Evolutionary conservation across 2,888 invertebrate genomes (phyloP).

Genomic region (Erebia palarica): DNA sequence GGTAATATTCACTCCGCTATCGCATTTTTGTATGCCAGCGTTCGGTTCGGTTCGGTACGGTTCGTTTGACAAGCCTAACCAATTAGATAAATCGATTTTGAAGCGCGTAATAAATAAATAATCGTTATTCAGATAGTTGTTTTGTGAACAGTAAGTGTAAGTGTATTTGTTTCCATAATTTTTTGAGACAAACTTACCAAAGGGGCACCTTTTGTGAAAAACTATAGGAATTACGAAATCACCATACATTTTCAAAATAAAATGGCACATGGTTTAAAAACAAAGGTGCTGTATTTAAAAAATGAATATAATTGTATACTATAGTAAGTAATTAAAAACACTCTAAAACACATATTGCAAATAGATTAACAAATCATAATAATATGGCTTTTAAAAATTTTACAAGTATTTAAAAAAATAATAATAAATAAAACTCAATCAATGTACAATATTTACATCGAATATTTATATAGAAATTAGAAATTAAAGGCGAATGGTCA

Average conservation of each 20-base stretch:
- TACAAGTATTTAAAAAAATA: conserved; percentile 61
- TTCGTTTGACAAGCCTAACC: too few species aligned
- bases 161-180: neutral
- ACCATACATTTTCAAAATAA: conserved; percentile 54
- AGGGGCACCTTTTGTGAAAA: neutral
- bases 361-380: conserved; percentile 69
- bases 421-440: conserved; percentile 75
- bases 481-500: conserved; percentile 6
- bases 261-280: conserved; percentile 68
- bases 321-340: conserved; percentile 43
- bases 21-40: too few species aligned
- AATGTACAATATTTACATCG: conserved; percentile 82
- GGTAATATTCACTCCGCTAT: too few species aligned
- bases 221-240: conserved; percentile 9
- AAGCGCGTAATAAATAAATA: too few species aligned
- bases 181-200: conserved; percentile 27
- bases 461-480: conserved; percentile 71
- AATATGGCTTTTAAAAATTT: conserved; percentile 67
- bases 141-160: too few species aligned
- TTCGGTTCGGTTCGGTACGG: too few species aligned
- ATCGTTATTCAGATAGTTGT: too few species aligned
- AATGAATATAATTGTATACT: conserved; percentile 37
- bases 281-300: conserved; percentile 50
- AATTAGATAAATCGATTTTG: too few species aligned
- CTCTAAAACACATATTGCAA: conserved; percentile 52